A percentile compares a stretch with the other conserved stretches of the same genome.
Conservation (phyloP, 2,797 vertebrate species). For the Manis pentadactyla region DNA sequence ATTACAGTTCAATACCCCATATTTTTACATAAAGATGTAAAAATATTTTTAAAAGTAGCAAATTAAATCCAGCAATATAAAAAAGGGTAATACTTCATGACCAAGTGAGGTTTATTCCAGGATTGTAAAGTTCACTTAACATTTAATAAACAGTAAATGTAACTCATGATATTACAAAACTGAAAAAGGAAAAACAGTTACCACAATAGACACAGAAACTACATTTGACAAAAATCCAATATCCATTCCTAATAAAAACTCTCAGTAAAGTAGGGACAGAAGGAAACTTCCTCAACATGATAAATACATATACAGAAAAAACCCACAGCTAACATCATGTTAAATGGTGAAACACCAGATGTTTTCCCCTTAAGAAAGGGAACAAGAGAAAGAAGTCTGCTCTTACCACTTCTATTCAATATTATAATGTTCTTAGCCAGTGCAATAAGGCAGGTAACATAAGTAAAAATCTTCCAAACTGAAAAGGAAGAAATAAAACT, state of each 20-base stretch:
- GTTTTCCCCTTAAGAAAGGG: not conserved
- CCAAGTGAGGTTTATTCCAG: not conserved
- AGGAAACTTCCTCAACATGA: not conserved
- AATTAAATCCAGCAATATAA: not conserved
- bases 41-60: not conserved
- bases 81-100: not conserved
- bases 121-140: not conserved
- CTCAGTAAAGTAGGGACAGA: not conserved
- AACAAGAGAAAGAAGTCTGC: not conserved
- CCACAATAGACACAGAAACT: not conserved
- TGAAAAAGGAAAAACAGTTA: not conserved
- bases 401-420: not conserved
- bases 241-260: not conserved
- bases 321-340: not conserved
- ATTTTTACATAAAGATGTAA: not conserved
- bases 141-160: not conserved
- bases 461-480: not conserved
- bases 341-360: not conserved
- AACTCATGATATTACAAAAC: not conserved
- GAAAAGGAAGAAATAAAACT: not conserved
- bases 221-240: not conserved
- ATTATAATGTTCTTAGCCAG: not conserved
- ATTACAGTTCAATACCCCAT: not conserved
- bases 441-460: not conserved
- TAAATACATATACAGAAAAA: not conserved